Conservation (phyloP, 2,113 vertebrate species). For the Ceyx melanurus region DNA sequence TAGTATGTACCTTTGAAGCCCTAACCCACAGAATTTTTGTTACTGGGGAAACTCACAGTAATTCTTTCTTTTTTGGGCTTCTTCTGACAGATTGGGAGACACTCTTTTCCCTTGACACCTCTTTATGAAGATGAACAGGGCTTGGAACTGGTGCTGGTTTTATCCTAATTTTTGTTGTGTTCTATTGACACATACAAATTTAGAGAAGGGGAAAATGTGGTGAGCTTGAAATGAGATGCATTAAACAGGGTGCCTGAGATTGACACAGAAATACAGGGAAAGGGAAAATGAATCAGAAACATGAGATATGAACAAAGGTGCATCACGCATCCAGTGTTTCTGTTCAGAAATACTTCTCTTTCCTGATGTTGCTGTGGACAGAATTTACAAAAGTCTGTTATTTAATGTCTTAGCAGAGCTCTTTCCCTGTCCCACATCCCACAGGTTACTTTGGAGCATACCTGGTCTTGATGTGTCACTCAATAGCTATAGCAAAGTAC, state of each 20-base stretch:
- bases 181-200: slow-evolving; percentile 5
- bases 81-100: not conserved
- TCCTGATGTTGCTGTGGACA: not conserved
- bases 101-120: not conserved
- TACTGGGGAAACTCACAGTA: not conserved
- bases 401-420: not conserved
- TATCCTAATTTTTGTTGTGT: slow-evolving; percentile 28
- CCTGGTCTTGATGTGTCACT: not conserved
- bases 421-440: not conserved
- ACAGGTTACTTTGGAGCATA: not conserved
- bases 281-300: not conserved
- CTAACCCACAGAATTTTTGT: not conserved
- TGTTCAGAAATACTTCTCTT: not conserved
- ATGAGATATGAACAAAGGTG: not conserved
- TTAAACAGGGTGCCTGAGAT: not conserved
- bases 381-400: not conserved
- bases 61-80: not conserved
- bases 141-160: slow-evolving; percentile 6
- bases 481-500: not conserved
- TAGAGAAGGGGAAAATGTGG: slow-evolving; percentile 32
- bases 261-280: not conserved
- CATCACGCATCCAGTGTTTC: not conserved
- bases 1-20: not conserved
- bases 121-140: not conserved
- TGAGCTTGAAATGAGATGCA: not conserved